Evolutionary conservation across 2,888 invertebrate genomes (phyloP).

Genomic region (Papilio elwesi): DNA sequence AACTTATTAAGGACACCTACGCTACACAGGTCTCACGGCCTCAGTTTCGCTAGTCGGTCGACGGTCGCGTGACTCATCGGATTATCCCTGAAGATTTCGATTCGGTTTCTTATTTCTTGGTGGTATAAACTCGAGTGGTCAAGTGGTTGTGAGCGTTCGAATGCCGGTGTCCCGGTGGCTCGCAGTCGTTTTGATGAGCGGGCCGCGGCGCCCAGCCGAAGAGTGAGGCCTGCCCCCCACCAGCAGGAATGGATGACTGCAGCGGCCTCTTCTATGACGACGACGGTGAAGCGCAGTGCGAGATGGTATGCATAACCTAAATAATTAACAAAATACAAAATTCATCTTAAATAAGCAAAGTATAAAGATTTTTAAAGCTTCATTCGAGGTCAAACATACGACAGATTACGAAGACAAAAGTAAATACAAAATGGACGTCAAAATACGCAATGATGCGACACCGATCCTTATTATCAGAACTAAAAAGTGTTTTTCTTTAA

Average conservation of each 20-base stretch:
- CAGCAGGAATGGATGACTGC: constrained; percentile 81
- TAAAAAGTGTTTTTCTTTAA: neutral
- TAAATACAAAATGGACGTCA: constrained; percentile 35
- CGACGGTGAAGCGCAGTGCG: constrained; percentile 80
- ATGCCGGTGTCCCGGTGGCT: constrained; percentile 81
- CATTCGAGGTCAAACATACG: constrained; percentile 8
- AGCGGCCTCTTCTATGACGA: constrained; percentile 81
- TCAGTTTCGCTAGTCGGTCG: constrained; percentile 62
- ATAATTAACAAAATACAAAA: neutral
- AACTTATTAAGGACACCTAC: constrained; percentile 81
- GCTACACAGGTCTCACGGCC: constrained; percentile 50
- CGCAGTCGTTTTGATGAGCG: constrained; percentile 76
- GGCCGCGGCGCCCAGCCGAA: constrained; percentile 66
- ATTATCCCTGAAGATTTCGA: constrained; percentile 70
- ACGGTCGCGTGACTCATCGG: constrained; percentile 77
- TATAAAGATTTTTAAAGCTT: neutral
- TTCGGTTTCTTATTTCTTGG: constrained; percentile 59
- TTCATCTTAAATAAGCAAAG: neutral
- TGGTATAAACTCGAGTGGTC: constrained; percentile 57
- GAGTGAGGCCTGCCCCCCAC: constrained; percentile 64
- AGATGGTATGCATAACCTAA: constrained; percentile 72
- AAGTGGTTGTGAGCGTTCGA: constrained; percentile 64
- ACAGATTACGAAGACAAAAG: constrained; percentile 6
- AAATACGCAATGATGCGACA: constrained; percentile 6
- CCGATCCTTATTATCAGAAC: constrained; percentile 13